Percentiles rank a stretch among this genome's conserved stretches.
These are phyloP conservation scores for Nesogale talazaci DNA, from an alignment of 2,113 vertebrate genomes.

Conservation along the genomic window DNA sequence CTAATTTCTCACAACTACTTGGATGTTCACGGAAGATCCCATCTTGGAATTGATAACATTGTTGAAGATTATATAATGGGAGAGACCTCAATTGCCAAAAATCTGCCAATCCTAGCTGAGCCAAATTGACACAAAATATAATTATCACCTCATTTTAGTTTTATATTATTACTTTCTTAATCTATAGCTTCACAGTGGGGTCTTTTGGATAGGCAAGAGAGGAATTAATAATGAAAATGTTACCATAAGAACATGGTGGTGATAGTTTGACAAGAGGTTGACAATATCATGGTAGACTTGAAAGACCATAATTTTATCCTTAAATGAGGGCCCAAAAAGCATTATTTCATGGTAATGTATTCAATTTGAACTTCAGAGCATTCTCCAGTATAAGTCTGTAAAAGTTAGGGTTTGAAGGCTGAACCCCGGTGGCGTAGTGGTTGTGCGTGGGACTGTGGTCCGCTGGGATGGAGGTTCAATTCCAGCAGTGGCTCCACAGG, in stretches of 20 bases:
- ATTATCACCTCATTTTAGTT: not conserved
- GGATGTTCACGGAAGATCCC: too few species aligned
- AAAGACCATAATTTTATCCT: not conserved
- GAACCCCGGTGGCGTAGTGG: too few species aligned
- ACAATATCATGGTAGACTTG: too few species aligned
- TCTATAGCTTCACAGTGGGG: not conserved
- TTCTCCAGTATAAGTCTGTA: not conserved
- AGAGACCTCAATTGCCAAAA: too few species aligned
- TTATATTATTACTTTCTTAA: not conserved
- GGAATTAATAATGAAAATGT: not conserved
- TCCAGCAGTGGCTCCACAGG: too few species aligned
- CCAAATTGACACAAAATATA: too few species aligned
- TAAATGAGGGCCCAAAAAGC: not conserved
- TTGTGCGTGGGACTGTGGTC: too few species aligned
- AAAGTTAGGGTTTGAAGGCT: not conserved
- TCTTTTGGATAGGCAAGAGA: not conserved
- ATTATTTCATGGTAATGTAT: not conserved
- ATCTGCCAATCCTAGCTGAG: too few species aligned
- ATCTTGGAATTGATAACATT: too few species aligned
- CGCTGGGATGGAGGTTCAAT: too few species aligned
- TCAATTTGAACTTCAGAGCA: not conserved
- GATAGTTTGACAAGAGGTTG: not conserved
- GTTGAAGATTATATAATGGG: too few species aligned
- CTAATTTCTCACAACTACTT: too few species aligned
- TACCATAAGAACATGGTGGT: accelerated